A percentile compares a stretch with the other conserved stretches of the same genome.
Conservation (phyloP, 2,888 invertebrate genomes). For the Cheilosia grossa region DNA sequence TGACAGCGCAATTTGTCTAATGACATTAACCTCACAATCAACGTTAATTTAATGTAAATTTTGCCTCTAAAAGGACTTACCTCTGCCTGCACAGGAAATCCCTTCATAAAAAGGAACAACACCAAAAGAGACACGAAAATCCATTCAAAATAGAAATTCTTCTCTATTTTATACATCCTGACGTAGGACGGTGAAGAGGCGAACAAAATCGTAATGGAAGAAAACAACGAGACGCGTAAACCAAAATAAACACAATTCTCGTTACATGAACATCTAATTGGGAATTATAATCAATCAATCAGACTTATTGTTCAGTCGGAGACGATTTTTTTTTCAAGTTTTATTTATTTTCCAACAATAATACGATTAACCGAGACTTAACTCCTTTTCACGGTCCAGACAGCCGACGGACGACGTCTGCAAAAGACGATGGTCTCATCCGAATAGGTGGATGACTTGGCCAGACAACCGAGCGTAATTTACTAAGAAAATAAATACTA, state of each 20-base stretch:
- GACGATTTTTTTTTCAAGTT: slow-evolving; percentile 36
- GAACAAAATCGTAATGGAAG: slow-evolving; percentile 47
- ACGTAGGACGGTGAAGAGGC: slow-evolving; percentile 30
- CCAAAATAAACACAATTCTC: slow-evolving; percentile 34
- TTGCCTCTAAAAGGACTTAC: slow-evolving; percentile 17
- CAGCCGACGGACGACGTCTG: neutral
- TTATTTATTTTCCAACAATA: slow-evolving; percentile 5
- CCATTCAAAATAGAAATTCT: neutral
- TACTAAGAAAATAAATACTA: slow-evolving; percentile 55
- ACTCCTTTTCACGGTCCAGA: slow-evolving; percentile 39
- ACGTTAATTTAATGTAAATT: slow-evolving; percentile 40
- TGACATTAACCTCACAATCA: slow-evolving; percentile 37
- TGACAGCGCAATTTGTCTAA: slow-evolving; percentile 41
- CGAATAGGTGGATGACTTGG: slow-evolving; percentile 37
- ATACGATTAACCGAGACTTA: slow-evolving; percentile 55
- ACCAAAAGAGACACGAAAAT: slow-evolving; percentile 7
- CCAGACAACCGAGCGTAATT: slow-evolving; percentile 53
- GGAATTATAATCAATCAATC: slow-evolving; percentile 64
- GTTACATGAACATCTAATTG: slow-evolving; percentile 55
- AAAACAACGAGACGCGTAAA: slow-evolving; percentile 14
- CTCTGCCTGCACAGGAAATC: slow-evolving; percentile 25
- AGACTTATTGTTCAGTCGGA: slow-evolving; percentile 57
- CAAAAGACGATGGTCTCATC: slow-evolving; percentile 1
- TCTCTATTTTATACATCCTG: neutral
- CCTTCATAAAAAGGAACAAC: slow-evolving; percentile 6